Percentiles rank a stretch among this genome's conserved stretches.
Conservation (phyloP, 1,140 invertebrate species). For the Temnothorax nylanderi region DNA sequence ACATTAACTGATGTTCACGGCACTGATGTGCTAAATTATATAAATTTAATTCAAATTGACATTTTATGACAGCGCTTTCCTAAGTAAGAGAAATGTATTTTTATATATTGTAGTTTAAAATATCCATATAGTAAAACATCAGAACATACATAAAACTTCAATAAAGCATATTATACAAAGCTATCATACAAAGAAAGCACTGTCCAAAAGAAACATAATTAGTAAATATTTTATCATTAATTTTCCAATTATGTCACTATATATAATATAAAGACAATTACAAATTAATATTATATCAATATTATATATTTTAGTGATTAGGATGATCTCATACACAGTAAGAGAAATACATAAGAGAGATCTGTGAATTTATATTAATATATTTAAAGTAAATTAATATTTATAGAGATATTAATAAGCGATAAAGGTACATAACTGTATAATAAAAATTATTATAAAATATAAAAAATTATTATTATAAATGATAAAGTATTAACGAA, state of each 20-base stretch:
- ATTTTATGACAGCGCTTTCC: background rate
- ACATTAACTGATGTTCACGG: background rate
- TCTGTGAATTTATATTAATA: background rate
- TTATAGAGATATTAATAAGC: constrained; percentile 28
- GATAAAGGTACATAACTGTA: background rate
- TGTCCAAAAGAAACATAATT: constrained; percentile 10
- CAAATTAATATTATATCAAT: constrained; percentile 10
- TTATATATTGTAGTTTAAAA: constrained; percentile 22
- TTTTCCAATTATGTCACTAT: background rate
- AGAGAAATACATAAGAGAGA: constrained; percentile 24
- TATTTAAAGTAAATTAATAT: constrained; percentile 29
- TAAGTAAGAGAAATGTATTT: constrained; percentile 3
- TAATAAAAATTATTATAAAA: no score
- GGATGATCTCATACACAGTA: background rate
- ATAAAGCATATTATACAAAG: constrained; percentile 12
- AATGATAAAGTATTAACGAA: constrained; percentile 28
- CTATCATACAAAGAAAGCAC: constrained; percentile 23
- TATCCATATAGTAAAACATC: constrained; percentile 8
- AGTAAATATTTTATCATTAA: constrained; percentile 5
- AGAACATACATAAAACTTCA: constrained; percentile 17
- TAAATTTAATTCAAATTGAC: constrained; percentile 7
- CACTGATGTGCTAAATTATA: constrained; percentile 10
- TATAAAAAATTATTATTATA: constrained; percentile 54
- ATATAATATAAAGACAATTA: background rate
- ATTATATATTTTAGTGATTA: constrained; percentile 5